Evolutionary conservation across 2,113 vertebrate species (phyloP).

Genomic region (Gymnobelideus leadbeateri): DNA sequence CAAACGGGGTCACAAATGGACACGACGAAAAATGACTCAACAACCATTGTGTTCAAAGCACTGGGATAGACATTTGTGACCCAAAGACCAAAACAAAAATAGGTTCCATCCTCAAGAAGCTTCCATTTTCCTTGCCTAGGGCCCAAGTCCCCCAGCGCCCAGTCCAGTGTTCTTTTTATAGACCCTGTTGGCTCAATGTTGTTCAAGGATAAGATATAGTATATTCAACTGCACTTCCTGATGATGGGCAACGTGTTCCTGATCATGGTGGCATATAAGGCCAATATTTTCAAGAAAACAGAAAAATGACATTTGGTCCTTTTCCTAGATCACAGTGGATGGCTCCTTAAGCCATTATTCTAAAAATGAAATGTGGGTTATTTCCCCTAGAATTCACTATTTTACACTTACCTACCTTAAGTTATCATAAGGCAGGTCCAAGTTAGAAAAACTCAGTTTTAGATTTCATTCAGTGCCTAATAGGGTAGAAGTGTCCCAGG

Average conservation of each 20-base stretch:
- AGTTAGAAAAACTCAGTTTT: not conserved
- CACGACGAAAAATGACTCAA: not conserved
- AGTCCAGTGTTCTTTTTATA: not conserved
- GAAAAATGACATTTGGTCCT: not conserved
- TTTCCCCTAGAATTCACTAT: not conserved
- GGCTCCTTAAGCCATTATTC: slow-evolving; percentile 1
- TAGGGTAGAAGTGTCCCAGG: not conserved
- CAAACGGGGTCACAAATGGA: not conserved
- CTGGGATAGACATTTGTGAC: not conserved
- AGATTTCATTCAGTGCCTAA: not conserved
- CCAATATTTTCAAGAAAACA: not conserved
- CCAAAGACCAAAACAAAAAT: not conserved
- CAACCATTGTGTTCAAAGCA: not conserved
- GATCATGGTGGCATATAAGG: not conserved
- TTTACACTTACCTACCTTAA: not conserved
- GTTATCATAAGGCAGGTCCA: not conserved
- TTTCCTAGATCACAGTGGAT: not conserved
- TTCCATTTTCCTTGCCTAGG: slow-evolving; percentile 11
- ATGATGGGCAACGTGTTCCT: slow-evolving; percentile 13
- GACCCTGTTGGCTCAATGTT: not conserved
- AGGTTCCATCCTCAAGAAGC: not conserved
- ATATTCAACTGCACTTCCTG: slow-evolving; percentile 20
- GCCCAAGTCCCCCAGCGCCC: not conserved
- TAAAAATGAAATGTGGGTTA: not conserved
- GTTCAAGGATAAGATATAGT: not conserved